Conservation (phyloP, 2,888 invertebrate genomes). For the Phragmatobia fuliginosa region DNA sequence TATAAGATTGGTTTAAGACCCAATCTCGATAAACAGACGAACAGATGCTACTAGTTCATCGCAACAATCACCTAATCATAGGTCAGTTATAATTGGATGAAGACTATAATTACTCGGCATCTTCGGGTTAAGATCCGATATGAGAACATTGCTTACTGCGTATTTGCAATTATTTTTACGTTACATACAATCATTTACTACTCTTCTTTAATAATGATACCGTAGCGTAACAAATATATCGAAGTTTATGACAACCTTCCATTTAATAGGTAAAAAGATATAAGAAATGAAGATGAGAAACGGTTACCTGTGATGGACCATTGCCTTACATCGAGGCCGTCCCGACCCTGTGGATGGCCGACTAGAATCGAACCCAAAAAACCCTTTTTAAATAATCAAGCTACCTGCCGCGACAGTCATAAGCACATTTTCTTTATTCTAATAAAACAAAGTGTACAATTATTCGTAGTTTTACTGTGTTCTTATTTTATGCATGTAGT, state of each 20-base stretch:
- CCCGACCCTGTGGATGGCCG: no score
- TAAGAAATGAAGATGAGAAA: no score
- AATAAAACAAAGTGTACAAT: no score
- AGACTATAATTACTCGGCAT: constrained; percentile 41
- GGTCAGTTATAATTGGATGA: constrained; percentile 29
- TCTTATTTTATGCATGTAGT: no score
- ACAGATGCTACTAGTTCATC: constrained; percentile 16
- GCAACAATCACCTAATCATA: constrained; percentile 20
- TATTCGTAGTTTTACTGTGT: no score
- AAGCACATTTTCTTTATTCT: no score
- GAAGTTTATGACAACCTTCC: no score
- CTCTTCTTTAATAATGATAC: constrained; percentile 27
- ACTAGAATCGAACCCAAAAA: no score
- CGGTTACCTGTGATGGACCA: background rate
- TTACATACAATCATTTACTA: constrained; percentile 43
- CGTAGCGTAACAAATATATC: constrained; percentile 13
- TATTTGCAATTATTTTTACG: constrained; percentile 57
- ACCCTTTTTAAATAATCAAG: no score
- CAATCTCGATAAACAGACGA: constrained; percentile 17
- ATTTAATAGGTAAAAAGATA: no score
- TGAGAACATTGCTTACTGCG: constrained; percentile 42
- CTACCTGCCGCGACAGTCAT: no score
- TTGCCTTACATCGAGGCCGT: background rate
- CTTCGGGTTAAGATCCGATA: constrained; percentile 45
- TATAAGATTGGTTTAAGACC: constrained; percentile 14